Conservation (phyloP, 2,113 vertebrate species). For the Siniperca chuatsi region DNA sequence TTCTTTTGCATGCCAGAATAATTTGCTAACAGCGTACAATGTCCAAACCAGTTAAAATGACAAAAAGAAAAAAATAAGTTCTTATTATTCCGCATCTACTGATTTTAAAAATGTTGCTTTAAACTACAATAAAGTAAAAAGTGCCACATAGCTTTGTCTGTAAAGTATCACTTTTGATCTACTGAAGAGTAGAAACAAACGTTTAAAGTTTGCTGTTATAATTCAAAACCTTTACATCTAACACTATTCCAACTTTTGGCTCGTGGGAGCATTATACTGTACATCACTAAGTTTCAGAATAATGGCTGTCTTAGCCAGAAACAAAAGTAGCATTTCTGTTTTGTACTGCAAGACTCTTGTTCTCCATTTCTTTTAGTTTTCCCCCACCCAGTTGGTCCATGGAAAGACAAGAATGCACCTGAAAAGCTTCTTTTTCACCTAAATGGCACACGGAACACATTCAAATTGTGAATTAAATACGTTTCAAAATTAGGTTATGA, state of each 20-base stretch:
- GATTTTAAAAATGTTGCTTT: neutral
- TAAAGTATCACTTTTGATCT: neutral
- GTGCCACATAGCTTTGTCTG: neutral
- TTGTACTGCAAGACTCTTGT: neutral
- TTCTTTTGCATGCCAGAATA: slow-evolving; percentile 5
- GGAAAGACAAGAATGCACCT: neutral
- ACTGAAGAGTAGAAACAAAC: neutral
- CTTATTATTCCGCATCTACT: neutral
- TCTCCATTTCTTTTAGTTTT: neutral
- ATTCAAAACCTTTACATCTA: neutral
- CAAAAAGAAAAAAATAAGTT: neutral
- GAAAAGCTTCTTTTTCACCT: neutral
- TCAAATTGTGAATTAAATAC: neutral
- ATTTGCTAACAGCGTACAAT: neutral
- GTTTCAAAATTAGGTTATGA: neutral
- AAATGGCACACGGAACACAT: neutral
- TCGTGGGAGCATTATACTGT: neutral
- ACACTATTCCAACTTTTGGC: neutral
- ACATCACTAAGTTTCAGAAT: neutral
- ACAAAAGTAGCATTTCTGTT: too few species aligned
- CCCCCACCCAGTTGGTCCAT: neutral
- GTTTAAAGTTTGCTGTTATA: neutral
- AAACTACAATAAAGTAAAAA: neutral
- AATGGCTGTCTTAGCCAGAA: too few species aligned
- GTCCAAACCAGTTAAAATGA: neutral